Evolutionary conservation across 2,797 vertebrate species (phyloP), one percentile per base, ranked within the genome.

Genomic region (Protonibea diacanthus): DNA sequence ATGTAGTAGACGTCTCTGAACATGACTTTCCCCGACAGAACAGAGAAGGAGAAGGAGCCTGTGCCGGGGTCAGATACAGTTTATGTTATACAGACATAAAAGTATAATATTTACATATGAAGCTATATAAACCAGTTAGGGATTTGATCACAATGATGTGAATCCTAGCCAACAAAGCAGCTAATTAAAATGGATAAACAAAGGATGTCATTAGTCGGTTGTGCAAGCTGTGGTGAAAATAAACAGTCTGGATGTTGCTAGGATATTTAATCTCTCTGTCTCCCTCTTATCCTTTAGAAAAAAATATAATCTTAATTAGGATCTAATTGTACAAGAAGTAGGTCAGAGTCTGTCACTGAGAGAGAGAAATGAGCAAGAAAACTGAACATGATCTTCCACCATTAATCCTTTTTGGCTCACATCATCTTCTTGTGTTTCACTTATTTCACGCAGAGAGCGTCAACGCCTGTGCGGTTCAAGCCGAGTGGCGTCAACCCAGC

Each of bases 1-100:
- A 99, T 99, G 88, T 95, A 99, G 94, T 99, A 99, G 80, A 99
- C 98, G 81, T 99, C 98, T 77, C 98, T 96, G 91, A 99, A 97
- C 98, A 99, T 99, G 93, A 99, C 93, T 93, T 99, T 99, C 78
- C 98, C 98, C 29, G 98, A 99, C 60, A 99, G 96, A 83, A 99
- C 98, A 44, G 98, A 99, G 90, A 99, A 99, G 0, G 98, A 99
- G 86, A 99, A 99, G 17, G 98, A 99, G 83, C 98, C 98, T 99
- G 90, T 12, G 72, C 81, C 76, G 27, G 17, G 20, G 45, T 57
- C 38, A 57, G 9, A 76, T 27, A 71, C 13, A 67, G 20, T 29
- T 53, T 8, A 18, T 38, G 13, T 67, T 53, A 55, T 21, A 69
- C 5, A 71, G 12, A 47, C 23, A 18, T 40, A 6, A 40, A 21